Percentiles rank a stretch among this genome's conserved stretches.
Evolutionary conservation across 2,113 vertebrate species (phyloP).

Genomic region (Smithornis capensis): DNA sequence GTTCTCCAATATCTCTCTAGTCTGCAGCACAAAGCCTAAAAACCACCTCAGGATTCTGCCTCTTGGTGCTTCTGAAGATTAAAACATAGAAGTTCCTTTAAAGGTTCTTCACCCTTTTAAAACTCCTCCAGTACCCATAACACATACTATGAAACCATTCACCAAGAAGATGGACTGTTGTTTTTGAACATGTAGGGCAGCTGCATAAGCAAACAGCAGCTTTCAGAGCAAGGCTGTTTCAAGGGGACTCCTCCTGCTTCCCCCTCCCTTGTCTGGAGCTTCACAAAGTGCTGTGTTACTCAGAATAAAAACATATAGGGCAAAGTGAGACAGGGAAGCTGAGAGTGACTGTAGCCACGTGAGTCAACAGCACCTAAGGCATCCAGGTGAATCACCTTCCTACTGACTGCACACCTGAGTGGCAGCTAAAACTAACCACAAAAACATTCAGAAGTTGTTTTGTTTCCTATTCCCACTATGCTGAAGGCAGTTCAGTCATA

Average conservation of each 20-base stretch:
- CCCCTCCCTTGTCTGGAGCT: neutral
- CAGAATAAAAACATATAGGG: neutral
- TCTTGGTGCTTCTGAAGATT: neutral
- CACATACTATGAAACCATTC: neutral
- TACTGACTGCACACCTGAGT: neutral
- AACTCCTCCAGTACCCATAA: neutral
- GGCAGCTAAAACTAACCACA: neutral
- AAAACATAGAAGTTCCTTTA: neutral
- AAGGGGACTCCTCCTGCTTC: neutral
- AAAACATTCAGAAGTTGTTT: neutral
- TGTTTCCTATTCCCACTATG: neutral
- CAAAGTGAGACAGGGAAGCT: neutral
- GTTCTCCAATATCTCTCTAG: neutral
- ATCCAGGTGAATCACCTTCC: neutral
- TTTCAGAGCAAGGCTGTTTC: neutral
- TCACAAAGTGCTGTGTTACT: neutral
- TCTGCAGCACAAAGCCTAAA: neutral
- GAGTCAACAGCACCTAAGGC: neutral
- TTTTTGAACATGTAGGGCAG: neutral
- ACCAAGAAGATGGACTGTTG: neutral
- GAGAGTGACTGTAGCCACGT: rapidly evolving
- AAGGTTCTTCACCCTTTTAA: neutral
- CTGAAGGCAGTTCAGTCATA: neutral
- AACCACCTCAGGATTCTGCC: neutral
- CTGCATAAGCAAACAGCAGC: neutral